Evolutionary conservation across 2,113 vertebrate species (phyloP).

Genomic region (Mobula hypostoma): DNA sequence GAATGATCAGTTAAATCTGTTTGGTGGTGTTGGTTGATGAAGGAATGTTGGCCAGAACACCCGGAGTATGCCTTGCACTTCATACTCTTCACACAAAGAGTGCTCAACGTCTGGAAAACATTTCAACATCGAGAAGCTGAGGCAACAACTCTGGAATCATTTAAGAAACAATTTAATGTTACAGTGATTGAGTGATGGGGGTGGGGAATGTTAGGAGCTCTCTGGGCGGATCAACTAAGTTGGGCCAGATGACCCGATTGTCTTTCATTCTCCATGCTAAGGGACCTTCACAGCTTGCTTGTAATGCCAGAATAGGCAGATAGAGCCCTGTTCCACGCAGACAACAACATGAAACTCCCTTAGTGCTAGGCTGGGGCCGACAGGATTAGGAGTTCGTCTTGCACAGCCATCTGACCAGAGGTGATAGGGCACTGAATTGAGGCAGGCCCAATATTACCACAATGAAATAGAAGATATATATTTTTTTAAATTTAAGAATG

Average conservation of each 20-base stretch:
- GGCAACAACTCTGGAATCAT: background rate
- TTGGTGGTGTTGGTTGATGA: constrained; percentile 5
- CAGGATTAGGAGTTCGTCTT: background rate
- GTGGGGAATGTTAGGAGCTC: background rate
- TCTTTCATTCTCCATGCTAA: background rate
- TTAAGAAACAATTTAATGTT: constrained; percentile 24
- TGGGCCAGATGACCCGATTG: background rate
- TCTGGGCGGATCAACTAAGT: background rate
- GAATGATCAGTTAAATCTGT: background rate
- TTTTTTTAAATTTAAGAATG: background rate
- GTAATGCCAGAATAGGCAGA: background rate
- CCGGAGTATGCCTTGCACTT: background rate
- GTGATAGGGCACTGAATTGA: background rate
- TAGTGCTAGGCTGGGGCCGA: background rate
- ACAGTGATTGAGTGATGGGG: background rate
- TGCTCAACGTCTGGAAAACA: background rate
- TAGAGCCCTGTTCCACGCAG: background rate
- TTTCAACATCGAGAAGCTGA: background rate
- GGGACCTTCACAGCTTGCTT: background rate
- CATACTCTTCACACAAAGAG: background rate
- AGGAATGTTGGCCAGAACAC: background rate
- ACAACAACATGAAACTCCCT: background rate
- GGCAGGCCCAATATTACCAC: background rate
- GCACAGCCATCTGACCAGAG: background rate
- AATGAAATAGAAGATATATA: background rate